These are phyloP conservation scores for Sorex araneus DNA, from an alignment of 2,113 vertebrate genomes.

Conservation along the genomic window DNA sequence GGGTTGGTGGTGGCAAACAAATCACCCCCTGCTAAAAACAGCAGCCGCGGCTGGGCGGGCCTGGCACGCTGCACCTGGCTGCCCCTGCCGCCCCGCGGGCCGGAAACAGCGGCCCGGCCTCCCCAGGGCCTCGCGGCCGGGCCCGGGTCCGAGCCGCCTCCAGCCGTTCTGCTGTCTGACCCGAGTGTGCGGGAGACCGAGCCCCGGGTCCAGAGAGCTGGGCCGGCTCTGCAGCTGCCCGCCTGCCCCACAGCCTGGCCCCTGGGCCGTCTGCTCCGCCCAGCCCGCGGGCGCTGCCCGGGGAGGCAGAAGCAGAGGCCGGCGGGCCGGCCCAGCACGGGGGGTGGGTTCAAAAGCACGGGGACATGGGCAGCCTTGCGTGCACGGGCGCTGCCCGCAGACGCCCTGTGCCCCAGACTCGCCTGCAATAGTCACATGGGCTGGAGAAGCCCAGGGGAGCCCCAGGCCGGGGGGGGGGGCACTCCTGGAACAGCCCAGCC, in stretches of 20 bases:
- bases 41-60: background rate
- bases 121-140: too few relatives aligned
- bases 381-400: too few relatives aligned
- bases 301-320: background rate
- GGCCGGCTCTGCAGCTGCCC: rapidly evolving
- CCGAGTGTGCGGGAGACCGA: background rate
- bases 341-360: background rate
- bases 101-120: background rate
- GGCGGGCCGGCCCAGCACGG: background rate
- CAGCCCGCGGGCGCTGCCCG: background rate
- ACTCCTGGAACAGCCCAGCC: too few relatives aligned
- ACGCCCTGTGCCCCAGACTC: too few relatives aligned
- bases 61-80: constrained; percentile 35
- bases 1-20: background rate
- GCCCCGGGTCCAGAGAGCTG: background rate
- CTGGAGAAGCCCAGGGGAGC: too few relatives aligned
- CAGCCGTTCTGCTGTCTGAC: background rate
- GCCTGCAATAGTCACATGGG: too few relatives aligned
- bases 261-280: background rate
- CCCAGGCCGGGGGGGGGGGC: too few relatives aligned
- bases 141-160: background rate
- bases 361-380: too few relatives aligned
- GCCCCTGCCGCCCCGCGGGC: background rate
- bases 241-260: background rate
- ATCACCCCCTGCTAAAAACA: background rate